Evolutionary conservation across 2,113 vertebrate species (phyloP), one percentile per base, ranked within the genome.

Genomic region (Sterna hirundo): DNA sequence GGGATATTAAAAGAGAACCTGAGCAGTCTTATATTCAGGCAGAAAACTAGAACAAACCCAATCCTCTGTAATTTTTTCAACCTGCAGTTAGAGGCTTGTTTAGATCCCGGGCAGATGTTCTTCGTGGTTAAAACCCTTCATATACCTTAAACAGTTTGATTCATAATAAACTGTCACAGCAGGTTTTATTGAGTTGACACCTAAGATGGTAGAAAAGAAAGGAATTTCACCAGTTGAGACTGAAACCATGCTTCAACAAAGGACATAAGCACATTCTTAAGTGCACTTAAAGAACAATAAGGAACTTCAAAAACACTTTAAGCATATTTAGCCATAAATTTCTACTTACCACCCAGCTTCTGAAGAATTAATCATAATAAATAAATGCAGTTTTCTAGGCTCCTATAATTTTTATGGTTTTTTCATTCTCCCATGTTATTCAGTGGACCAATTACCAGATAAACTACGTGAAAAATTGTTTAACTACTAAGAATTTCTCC

Each of bases 101-200:
- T 87, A 75, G 13, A 54, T 15, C 11, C 30, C 61, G 44, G 3
- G 26, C 15, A 60, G 68, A 51, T 42, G 12, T 36, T 61, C 55
- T 38, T 60, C 2, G 29, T 10, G 13, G 40, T 12, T 71, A 29
- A 88, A 62, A 46, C 11, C 72, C 25, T 68, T 62, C 19, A 40
- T 11, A 60, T 1, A 18, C 7, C 5, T 68, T 51, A 64, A 55
- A 55, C 0, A 0, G 20, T 62, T 58, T 46, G 27, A 74, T 27
- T 46, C 42, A 55, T 18, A 83, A 69, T 42, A 74, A 81, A 34
- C 42, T 76, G 36, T 5, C 61, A 66, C 5, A 40, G 30, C 4
- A 51, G 0, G 0, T 75, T 86, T 93, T 77, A 70, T 23, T 65
- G 69, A 76, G 22, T 60, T 78, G 20, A 46, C 17, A 81, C 9